phyloP scores from a whole-genome alignment of 2,113 vertebrate species.

The Centrocercus urophasianus region DNA sequence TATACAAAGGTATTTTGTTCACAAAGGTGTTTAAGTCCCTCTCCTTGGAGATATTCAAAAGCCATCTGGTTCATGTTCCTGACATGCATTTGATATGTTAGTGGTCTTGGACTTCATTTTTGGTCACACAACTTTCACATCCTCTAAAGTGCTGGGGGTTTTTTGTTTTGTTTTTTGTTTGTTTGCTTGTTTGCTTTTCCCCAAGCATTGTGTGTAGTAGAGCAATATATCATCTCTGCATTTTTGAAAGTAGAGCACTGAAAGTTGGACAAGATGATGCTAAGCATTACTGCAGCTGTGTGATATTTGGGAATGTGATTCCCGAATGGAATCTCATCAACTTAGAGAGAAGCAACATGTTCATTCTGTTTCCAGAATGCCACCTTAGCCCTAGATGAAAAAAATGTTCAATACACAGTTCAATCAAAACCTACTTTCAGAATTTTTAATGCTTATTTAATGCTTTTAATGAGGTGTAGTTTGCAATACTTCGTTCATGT shows the following conservation, averaged over 20 bases:
- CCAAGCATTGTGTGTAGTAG: accelerated
- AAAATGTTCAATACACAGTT: neutral
- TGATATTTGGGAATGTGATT: neutral
- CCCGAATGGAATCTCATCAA: neutral
- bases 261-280: neutral
- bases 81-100: neutral
- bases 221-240: neutral
- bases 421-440: neutral
- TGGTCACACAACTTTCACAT: neutral
- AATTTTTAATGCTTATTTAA: neutral
- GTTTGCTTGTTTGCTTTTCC: neutral
- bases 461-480: no score
- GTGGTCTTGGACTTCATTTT: neutral
- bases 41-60: neutral
- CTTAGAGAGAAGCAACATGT: neutral
- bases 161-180: neutral
- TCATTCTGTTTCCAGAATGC: neutral
- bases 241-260: neutral
- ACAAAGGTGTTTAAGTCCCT: neutral
- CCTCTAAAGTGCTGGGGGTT: neutral
- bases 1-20: neutral
- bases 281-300: neutral
- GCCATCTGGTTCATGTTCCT: neutral
- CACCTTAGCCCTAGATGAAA: neutral
- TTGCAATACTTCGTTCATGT: neutral